phyloP scores from a whole-genome alignment of 2,113 vertebrate species.

The Haemorhous mexicanus region DNA sequence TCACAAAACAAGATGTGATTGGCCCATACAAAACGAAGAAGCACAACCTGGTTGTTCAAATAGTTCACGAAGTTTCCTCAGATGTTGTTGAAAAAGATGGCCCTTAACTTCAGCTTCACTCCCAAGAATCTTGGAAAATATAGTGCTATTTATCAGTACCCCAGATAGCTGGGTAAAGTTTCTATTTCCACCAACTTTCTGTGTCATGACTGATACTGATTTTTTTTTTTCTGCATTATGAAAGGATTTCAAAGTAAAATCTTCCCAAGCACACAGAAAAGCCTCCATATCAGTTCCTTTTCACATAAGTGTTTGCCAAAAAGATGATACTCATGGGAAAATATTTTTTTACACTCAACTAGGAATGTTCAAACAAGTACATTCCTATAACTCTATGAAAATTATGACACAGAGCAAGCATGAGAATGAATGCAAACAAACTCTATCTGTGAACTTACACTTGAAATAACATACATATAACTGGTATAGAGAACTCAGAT shows the following conservation, averaged over 20 bases:
- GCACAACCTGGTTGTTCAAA: neutral
- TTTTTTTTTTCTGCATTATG: neutral
- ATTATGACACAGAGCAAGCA: neutral
- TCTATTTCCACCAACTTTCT: neutral
- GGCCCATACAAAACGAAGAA: neutral
- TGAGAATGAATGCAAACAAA: neutral
- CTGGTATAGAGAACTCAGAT: neutral
- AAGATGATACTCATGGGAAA: neutral
- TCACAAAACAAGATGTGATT: neutral
- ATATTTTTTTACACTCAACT: neutral
- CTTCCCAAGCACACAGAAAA: neutral
- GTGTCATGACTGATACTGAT: neutral
- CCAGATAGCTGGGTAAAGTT: neutral
- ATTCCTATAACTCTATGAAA: neutral
- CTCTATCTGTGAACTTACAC: neutral
- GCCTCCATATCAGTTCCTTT: neutral
- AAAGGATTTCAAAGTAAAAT: neutral
- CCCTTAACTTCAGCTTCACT: neutral
- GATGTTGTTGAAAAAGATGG: neutral
- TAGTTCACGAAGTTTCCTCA: neutral
- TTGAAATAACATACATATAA: neutral
- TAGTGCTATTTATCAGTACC: neutral
- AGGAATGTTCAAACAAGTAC: neutral
- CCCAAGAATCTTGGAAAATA: neutral
- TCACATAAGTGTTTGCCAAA: neutral